A percentile compares a stretch with the other conserved stretches of the same genome.
Evolutionary conservation across 1,140 invertebrate genomes (phyloP).

Genomic region (Heliconius himera): DNA sequence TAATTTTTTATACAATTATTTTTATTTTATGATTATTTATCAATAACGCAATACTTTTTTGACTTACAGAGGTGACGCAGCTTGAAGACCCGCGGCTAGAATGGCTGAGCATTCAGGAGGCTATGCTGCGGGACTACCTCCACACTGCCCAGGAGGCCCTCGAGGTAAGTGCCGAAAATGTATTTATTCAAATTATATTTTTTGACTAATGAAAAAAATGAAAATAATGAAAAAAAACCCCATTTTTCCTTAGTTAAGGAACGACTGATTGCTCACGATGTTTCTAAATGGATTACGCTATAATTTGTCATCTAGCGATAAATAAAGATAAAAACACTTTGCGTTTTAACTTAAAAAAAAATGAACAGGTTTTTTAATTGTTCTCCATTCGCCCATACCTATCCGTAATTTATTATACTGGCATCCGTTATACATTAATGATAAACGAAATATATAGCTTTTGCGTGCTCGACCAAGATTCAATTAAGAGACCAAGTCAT

Average conservation of each 20-base stretch:
- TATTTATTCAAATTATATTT: too few relatives aligned
- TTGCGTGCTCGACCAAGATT: slow-evolving; percentile 15
- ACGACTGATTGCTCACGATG: too few relatives aligned
- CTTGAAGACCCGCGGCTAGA: slow-evolving; percentile 97
- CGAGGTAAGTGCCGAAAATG: slow-evolving; percentile 85
- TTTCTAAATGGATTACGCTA: too few relatives aligned
- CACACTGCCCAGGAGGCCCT: slow-evolving; percentile 96
- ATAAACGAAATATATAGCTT: slow-evolving; percentile 39
- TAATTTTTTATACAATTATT: background rate
- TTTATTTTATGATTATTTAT: background rate
- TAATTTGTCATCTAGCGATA: too few relatives aligned
- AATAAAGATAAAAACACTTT: too few relatives aligned
- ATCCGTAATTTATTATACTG: slow-evolving; percentile 29
- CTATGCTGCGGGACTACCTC: slow-evolving; percentile 97
- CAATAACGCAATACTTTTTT: background rate
- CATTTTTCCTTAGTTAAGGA: too few relatives aligned
- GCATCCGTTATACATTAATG: slow-evolving; percentile 34
- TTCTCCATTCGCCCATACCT: background rate
- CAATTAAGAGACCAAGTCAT: slow-evolving; percentile 35
- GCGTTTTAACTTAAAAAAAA: background rate
- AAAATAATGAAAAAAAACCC: too few relatives aligned
- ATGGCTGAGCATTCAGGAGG: slow-evolving; percentile 97
- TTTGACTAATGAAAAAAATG: too few relatives aligned
- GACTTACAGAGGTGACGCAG: slow-evolving; percentile 93
- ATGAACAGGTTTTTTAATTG: background rate